phyloP scores from a whole-genome alignment of 2,113 vertebrate species.

The Tretioscincus oriximinensis region DNA sequence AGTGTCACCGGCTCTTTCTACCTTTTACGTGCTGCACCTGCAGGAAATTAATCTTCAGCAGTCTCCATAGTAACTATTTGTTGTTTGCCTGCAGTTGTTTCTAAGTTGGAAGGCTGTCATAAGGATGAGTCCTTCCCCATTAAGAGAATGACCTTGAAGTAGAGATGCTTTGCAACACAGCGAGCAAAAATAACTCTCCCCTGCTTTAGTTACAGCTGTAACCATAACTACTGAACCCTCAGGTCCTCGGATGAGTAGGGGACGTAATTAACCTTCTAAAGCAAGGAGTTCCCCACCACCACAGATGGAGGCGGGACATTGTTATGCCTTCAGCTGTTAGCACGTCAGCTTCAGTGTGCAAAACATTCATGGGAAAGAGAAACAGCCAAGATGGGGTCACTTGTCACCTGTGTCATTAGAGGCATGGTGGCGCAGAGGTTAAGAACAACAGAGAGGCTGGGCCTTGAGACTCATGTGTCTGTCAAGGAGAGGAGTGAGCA shows the following conservation, averaged over 20 bases:
- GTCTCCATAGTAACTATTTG: slow-evolving; percentile 18
- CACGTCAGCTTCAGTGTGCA: neutral
- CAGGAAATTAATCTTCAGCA: neutral
- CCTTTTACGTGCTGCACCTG: neutral
- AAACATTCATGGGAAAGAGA: neutral
- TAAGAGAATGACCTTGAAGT: slow-evolving; percentile 7
- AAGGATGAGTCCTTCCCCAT: neutral
- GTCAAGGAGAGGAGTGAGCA: too few relatives aligned
- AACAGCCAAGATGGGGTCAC: too few relatives aligned
- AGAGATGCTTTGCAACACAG: neutral
- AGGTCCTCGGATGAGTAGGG: neutral
- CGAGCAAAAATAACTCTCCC: neutral
- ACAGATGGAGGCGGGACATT: too few relatives aligned
- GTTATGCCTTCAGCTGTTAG: neutral
- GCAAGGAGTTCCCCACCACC: neutral
- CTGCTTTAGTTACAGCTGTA: neutral
- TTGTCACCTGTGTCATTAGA: too few relatives aligned
- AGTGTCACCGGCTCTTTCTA: neutral
- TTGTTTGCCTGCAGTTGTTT: neutral
- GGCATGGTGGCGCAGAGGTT: too few relatives aligned
- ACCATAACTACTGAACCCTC: slow-evolving; percentile 4
- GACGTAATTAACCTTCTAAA: neutral
- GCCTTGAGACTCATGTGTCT: too few relatives aligned
- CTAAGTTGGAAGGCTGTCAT: neutral
- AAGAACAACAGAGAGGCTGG: too few relatives aligned